Percentiles rank a stretch among this genome's conserved stretches.
phyloP scores from a whole-genome alignment of 35 echinoderm and acorn worm genomes.

The Antedon bifida region DNA sequence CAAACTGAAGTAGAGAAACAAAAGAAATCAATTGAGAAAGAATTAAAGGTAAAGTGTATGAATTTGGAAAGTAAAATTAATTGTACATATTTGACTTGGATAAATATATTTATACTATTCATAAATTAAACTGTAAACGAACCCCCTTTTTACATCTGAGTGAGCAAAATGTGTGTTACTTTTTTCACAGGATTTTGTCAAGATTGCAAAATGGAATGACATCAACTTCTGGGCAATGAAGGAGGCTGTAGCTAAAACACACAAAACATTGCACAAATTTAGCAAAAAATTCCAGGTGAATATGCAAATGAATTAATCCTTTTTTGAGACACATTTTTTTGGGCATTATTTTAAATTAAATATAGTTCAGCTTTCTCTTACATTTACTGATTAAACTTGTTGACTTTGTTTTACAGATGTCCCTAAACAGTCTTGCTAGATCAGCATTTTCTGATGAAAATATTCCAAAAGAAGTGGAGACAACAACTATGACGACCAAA shows the following conservation, averaged over 20 bases:
- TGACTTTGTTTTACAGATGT: neutral
- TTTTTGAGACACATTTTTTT: too few species aligned
- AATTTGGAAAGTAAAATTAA: too few species aligned
- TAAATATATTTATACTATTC: too few species aligned
- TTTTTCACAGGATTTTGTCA: slow-evolving; percentile 58
- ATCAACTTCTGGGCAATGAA: slow-evolving; percentile 99
- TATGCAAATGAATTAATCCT: neutral
- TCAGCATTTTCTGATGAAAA: neutral
- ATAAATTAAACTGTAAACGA: too few species aligned
- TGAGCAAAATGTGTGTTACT: neutral
- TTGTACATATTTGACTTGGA: too few species aligned
- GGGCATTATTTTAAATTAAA: too few species aligned
- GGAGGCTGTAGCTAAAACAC: slow-evolving; percentile 62
- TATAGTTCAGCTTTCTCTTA: too few species aligned
- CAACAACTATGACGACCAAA: neutral
- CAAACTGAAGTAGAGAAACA: slow-evolving; percentile 36
- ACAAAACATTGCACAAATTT: slow-evolving; percentile 77
- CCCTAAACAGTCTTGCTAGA: neutral
- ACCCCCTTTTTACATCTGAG: too few species aligned
- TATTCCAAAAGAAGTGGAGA: neutral
- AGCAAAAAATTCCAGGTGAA: slow-evolving; percentile 90
- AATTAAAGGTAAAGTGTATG: slow-evolving; percentile 86
- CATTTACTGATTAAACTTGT: too few species aligned
- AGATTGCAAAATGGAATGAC: slow-evolving; percentile 90
- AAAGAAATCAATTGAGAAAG: slow-evolving; percentile 78